Evolutionary conservation across 2,888 invertebrate species (phyloP), one percentile per base, ranked within the genome.

Genomic region (Disparrhopalites patrizii): DNA sequence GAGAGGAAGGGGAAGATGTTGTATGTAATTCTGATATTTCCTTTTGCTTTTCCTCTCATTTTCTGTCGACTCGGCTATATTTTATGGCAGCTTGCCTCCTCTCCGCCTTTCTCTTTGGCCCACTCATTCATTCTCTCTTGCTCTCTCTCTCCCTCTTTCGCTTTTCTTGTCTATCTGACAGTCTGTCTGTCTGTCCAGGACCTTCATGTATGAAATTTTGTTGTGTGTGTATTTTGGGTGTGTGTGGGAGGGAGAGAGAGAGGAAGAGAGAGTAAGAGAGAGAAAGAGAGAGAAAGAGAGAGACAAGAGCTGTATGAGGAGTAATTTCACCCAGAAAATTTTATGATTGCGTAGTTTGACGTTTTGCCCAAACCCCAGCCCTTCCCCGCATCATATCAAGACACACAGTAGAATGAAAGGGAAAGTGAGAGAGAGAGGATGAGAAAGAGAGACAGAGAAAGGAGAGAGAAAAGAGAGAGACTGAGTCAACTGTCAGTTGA

Each of bases 1-100:
- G n/a, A n/a, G n/a, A n/a, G n/a, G n/a, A n/a, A n/a, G n/a, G n/a
- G n/a, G n/a, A n/a, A n/a, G n/a, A 33, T 33, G 36, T 15, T 33
- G 36, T 33, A 33, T n/a, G 40, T 40, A 40, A 40, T 40, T 40
- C 18, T 40, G 13, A 40, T 40, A 40, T 10, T 40, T 40, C 40
- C 40, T 40, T 40, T 3, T 3, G 40, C 13, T 40, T 40, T 36
- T 36, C n/a, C n/a, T n/a, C 36, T 36, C 40, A 5, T 40, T 20
- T 58, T 58, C 38, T 20, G 43, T 58, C n/a, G 51, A 62, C 33
- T 51, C 52, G 23, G 52, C 62, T 36, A 62, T 62, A 62, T 62
- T 62, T 62, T 62, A 62, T 62, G 62, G 62, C 51, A 62, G 20
- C 52, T 52, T 62, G 51, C 62, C 51, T 33, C 28, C 20, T 25